Base-by-base conservation (phyloP, 1,140 invertebrate genomes). In the Dreissena rostriformis region DNA sequence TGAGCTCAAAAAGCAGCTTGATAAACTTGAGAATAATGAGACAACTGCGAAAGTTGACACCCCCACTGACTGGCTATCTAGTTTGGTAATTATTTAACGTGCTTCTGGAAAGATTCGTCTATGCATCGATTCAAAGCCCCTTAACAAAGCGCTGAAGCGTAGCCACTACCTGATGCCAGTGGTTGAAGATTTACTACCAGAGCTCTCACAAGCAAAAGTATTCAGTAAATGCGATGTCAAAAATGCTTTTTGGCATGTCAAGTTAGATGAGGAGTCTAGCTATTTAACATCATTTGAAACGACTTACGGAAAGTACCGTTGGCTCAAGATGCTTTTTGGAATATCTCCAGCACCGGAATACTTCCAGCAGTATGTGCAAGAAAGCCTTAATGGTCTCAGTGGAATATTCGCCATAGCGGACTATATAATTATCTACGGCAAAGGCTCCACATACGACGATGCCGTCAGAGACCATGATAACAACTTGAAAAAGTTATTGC, bases 371-470 rank as follows among this genome's bases (percentile, higher is more conserved):
- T 12, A 66, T 26, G n/a, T 90, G 90, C 72, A 76, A 84, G 26
- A 79, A 81, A 88, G 89, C 52, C 86, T 93, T 57, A 85, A 88
- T 72, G 89, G 88, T 29, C 77, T 94, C 19, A n/a, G 80, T 61
- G 91, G 92, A 39, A 87, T 93, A 15, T 87, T 78, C 49, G 76
- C 91, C 7, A 91, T 92, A 71, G 83, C 91, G 72, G 92, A 94
- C 86, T 92, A 94, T 81, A 89, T 93, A 17, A 29, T 93, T 12
- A 75, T 94, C 8, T 90, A 72, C 66, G 91, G 88, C 14, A 57
- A 55, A 51, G 87, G 80, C 53, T 68, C 86, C 71, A 77, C 79
- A 66, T 82, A 92, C 75, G 86, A 92, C 81, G 89, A 91, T 26
- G 72, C 82, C 0, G 6, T 22, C 17, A 52, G 22, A 15, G 82